Conservation (phyloP, 2,113 vertebrate species). For the Cinclus cinclus region DNA sequence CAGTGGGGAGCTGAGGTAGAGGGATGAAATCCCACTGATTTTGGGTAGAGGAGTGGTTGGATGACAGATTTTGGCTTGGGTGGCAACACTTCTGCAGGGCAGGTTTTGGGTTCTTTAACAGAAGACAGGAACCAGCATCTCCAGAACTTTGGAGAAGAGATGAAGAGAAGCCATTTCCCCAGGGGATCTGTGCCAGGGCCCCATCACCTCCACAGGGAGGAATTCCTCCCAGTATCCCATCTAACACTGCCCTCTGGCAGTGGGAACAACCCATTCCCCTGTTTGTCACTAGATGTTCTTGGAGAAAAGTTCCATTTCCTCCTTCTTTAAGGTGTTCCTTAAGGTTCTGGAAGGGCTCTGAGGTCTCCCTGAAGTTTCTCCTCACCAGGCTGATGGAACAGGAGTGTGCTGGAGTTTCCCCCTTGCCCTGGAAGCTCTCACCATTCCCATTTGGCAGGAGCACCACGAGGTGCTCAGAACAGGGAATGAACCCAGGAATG, state of each 20-base stretch:
- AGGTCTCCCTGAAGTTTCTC: not conserved
- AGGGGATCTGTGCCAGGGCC: not conserved
- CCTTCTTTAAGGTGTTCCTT: fast-evolving
- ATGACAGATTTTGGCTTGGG: not conserved
- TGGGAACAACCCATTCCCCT: not conserved
- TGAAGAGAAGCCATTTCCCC: not conserved
- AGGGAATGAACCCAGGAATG: not conserved
- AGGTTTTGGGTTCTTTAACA: not conserved
- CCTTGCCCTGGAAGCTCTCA: not conserved
- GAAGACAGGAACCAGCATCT: not conserved
- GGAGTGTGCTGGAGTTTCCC: fast-evolving
- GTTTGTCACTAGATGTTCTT: not conserved
- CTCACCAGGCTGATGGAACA: not conserved
- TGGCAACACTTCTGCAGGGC: not conserved
- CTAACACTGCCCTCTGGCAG: not conserved
- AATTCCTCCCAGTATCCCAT: not conserved
- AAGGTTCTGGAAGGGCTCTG: not conserved
- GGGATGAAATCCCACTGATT: not conserved
- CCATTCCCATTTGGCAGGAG: not conserved
- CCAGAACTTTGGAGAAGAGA: not conserved
- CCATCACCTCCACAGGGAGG: not conserved
- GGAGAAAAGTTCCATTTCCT: not conserved
- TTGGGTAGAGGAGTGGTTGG: not conserved
- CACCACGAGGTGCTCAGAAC: not conserved
- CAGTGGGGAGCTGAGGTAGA: not conserved